These are phyloP conservation scores for Malacoraja senta DNA, from an alignment of 2,797 vertebrate genomes.

Conservation along the genomic window DNA sequence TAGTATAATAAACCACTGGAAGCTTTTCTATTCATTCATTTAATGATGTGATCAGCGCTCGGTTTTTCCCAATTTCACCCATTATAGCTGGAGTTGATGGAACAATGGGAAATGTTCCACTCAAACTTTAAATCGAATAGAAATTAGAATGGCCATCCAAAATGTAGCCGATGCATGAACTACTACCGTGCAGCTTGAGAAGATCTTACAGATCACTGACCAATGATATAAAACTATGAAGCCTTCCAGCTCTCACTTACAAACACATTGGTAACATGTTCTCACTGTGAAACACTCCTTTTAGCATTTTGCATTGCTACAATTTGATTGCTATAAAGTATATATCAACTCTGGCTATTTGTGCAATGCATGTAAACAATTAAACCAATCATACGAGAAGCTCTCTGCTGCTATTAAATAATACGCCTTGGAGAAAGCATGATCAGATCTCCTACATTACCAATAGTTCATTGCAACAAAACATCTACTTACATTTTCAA, in stretches of 20 bases:
- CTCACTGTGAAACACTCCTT: too few species aligned
- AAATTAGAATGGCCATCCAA: not conserved
- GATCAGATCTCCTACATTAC: too few species aligned
- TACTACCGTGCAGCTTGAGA: too few species aligned
- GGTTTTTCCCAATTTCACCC: not conserved
- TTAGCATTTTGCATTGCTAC: too few species aligned
- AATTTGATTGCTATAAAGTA: too few species aligned
- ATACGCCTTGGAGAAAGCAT: not conserved
- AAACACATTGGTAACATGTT: too few species aligned
- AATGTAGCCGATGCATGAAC: too few species aligned
- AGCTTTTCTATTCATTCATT: not conserved
- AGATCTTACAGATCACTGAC: too few species aligned
- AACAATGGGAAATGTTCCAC: not conserved
- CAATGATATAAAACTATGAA: not conserved
- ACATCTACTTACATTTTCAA: too few species aligned
- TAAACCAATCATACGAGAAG: too few species aligned
- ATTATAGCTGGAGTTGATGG: not conserved
- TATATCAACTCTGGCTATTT: not conserved
- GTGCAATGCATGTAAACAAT: not conserved
- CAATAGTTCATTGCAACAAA: too few species aligned
- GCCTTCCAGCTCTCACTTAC: not conserved
- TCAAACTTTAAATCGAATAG: not conserved
- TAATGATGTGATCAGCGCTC: not conserved
- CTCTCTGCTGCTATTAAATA: too few species aligned
- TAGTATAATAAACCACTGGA: not conserved